Conservation (phyloP, 2,113 vertebrate genomes). For the Calonectris borealis region DNA sequence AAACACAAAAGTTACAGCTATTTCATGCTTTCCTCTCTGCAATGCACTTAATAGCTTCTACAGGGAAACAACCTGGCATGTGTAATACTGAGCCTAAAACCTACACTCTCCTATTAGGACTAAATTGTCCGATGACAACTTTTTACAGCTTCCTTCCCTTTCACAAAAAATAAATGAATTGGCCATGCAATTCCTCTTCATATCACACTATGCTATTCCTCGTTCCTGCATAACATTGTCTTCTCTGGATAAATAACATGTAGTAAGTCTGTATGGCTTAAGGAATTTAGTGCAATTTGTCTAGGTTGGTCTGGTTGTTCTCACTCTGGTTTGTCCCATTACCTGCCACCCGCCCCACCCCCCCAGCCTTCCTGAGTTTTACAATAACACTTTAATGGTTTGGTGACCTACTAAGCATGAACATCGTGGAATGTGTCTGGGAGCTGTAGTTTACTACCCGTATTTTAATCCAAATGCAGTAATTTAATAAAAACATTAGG, state of each 20-base stretch:
- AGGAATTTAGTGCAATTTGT: neutral
- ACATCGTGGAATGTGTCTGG: neutral
- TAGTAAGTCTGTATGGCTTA: neutral
- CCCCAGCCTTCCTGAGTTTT: neutral
- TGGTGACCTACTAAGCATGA: neutral
- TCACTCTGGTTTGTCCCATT: neutral
- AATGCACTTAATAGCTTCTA: neutral
- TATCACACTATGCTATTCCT: neutral
- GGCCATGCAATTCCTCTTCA: neutral
- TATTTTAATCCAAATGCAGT: slow-evolving; percentile 6
- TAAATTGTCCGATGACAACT: neutral
- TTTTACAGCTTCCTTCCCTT: neutral
- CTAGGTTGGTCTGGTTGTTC: neutral
- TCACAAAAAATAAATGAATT: neutral
- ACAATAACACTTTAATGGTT: neutral
- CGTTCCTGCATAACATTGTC: neutral
- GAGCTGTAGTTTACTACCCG: neutral
- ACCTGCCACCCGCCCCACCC: neutral
- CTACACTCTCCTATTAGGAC: neutral
- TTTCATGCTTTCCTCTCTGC: neutral
- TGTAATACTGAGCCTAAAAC: neutral
- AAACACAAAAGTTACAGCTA: neutral
- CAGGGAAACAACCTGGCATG: neutral
- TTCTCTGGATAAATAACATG: neutral
- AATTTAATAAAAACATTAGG: neutral